Percentiles rank a stretch among this genome's conserved stretches.
Evolutionary conservation across 2,888 invertebrate genomes (phyloP).

Genomic region (Calameuta pallipes): DNA sequence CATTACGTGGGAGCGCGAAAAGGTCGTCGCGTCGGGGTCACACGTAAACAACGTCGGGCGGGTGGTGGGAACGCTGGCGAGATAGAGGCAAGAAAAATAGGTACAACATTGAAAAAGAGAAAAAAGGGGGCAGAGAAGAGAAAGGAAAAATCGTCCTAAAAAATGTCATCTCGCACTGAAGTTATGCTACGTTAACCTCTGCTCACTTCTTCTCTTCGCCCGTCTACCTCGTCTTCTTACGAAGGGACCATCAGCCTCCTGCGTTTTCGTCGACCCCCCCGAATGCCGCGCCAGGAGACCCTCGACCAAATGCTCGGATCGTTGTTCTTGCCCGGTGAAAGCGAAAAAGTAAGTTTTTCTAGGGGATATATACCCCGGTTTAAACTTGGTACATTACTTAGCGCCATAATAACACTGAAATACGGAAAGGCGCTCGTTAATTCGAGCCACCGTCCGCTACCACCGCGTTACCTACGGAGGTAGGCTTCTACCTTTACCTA

Average conservation of each 20-base stretch:
- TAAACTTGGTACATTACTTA: constrained; percentile 35
- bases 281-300: not conserved
- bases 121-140: constrained; percentile 9
- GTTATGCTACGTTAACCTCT: constrained; percentile 30
- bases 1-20: not conserved
- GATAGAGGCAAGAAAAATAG: constrained; percentile 16
- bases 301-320: not conserved
- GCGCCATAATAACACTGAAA: constrained; percentile 30
- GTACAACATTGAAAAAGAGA: constrained; percentile 23
- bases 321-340: not conserved
- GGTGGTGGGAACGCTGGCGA: not conserved
- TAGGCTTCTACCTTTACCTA: not conserved
- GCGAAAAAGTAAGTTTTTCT: constrained; percentile 32
- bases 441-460: constrained; percentile 24
- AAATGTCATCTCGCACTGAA: constrained; percentile 16
- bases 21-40: not conserved
- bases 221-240: not conserved
- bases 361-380: constrained; percentile 21
- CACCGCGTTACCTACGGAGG: not conserved
- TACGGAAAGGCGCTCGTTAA: constrained; percentile 38
- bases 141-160: constrained; percentile 13
- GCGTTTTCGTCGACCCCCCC: not conserved
- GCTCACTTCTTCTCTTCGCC: constrained; percentile 20
- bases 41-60: constrained; percentile 5
- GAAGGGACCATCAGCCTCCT: not conserved